Evolutionary conservation across 2,888 invertebrate genomes (phyloP).

Genomic region (Apamea crenata): DNA sequence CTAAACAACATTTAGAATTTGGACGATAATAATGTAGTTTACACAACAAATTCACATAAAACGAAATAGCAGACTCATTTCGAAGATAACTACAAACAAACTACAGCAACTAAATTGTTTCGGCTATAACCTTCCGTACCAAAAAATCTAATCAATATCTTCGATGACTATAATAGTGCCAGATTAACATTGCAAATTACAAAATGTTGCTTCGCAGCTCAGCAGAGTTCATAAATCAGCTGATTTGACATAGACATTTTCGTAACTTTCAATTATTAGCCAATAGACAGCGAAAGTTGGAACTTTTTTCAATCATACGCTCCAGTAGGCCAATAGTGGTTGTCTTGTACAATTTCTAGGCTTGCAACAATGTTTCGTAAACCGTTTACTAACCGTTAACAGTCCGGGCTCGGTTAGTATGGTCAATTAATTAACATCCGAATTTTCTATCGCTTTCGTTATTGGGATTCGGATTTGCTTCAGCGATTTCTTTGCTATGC

Average conservation of each 20-base stretch:
- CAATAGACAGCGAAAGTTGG: conserved; percentile 83
- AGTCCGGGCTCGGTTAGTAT: conserved; percentile 72
- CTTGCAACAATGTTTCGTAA: conserved; percentile 88
- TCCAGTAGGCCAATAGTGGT: conserved; percentile 85
- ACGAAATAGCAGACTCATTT: conserved; percentile 15
- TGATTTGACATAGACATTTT: conserved; percentile 74
- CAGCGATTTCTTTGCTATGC: not conserved
- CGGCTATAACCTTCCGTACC: not conserved
- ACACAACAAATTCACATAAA: conserved; percentile 21
- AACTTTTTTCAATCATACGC: conserved; percentile 89
- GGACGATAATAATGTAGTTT: conserved; percentile 11
- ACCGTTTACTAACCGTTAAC: conserved; percentile 67
- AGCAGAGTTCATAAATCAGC: conserved; percentile 61
- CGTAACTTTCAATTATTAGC: conserved; percentile 84
- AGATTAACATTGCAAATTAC: conserved; percentile 43
- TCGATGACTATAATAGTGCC: not conserved
- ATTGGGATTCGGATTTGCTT: conserved; percentile 24
- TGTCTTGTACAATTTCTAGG: conserved; percentile 86
- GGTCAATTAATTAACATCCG: conserved; percentile 68
- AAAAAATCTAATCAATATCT: conserved; percentile 22
- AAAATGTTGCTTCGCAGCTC: conserved; percentile 38
- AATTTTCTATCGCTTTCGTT: conserved; percentile 30
- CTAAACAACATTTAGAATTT: conserved; percentile 37
- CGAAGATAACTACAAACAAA: conserved; percentile 8
- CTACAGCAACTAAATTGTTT: not conserved